Conservation (phyloP, 1,140 invertebrate genomes). For the Drosophila persimilis region DNA sequence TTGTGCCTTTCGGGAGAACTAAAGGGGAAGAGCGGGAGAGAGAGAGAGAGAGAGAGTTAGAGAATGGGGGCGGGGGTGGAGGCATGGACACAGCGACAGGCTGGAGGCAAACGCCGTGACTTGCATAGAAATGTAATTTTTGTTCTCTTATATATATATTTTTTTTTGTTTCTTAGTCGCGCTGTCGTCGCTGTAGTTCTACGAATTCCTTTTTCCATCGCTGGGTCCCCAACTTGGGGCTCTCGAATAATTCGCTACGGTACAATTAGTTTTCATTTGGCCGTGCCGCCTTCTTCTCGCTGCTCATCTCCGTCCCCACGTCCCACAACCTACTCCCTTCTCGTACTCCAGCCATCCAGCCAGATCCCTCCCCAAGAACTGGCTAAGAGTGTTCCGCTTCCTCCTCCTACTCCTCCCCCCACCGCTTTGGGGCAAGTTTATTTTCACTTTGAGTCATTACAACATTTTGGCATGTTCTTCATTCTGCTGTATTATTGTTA, state of each 20-base stretch:
- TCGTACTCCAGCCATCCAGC: neutral
- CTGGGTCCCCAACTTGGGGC: slow-evolving; percentile 54
- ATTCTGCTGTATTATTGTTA: slow-evolving; percentile 66
- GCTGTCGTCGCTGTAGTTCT: slow-evolving; percentile 32
- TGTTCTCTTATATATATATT: slow-evolving; percentile 1
- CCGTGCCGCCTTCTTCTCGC: slow-evolving; percentile 40
- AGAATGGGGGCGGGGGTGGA: neutral
- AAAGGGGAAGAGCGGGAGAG: too few species aligned
- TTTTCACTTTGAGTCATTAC: slow-evolving; percentile 79
- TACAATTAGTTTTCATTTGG: slow-evolving; percentile 81
- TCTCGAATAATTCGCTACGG: slow-evolving; percentile 72
- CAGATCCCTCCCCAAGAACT: too few species aligned
- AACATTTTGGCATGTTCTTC: slow-evolving; percentile 70
- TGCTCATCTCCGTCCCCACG: slow-evolving; percentile 4
- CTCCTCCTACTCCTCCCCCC: neutral
- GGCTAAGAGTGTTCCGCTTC: too few species aligned
- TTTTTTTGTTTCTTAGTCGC: slow-evolving; percentile 7
- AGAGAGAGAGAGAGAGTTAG: too few species aligned
- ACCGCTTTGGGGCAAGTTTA: slow-evolving; percentile 54
- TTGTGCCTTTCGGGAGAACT: neutral
- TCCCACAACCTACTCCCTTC: slow-evolving; percentile 1
- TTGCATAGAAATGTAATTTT: slow-evolving; percentile 72
- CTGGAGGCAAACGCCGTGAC: slow-evolving; percentile 55
- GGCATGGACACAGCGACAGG: slow-evolving; percentile 15
- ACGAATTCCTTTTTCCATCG: slow-evolving; percentile 39